Evolutionary conservation across 2,797 vertebrate species (phyloP), one percentile per base, ranked within the genome.

Genomic region (Threskiornis aethiopicus): DNA sequence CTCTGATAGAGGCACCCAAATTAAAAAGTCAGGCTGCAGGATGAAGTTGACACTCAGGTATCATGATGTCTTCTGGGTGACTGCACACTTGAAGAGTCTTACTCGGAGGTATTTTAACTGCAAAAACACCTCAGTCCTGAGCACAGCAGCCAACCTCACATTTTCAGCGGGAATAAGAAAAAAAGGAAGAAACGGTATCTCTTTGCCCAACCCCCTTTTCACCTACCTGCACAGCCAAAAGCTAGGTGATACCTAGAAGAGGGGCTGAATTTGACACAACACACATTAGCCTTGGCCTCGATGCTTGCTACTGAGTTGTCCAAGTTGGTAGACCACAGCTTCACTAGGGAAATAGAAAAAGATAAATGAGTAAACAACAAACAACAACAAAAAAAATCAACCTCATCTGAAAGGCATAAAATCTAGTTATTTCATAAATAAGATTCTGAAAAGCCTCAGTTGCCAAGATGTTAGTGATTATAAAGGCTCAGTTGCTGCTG

Each of bases 251-350:
- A 99, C 89, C 99, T 98, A 82, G 99, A 99, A 41, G 99, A 99
- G 3, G 99, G 99, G 92, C 99, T 99, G 98, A 99, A 99, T 97
- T 99, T 99, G 72, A 99, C 99, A 97, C 99, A 99, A 97, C 99
- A 99, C 81, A 99, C 99, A 0, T 99, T 99, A 69, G 99, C 99
- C 97, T 99, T 99, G 69, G 99, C 99, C 97, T 99, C 99, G 54
- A 99, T 99, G 98, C 99, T 99, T 67, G 99, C 99, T 86, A 99
- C 99, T 0, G 99, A 99, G 97, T 99, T 99, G 98, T 99, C 99
- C 85, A 99, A 98, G 97, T 99, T 99, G 92, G 99, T 99, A 66
- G 99, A 99, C 99, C 99, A 99, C 89, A 99, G 97, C 94, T 99
- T 99, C 89, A 99, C 99, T 99, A 97, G 93, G 90, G 85, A 87